Conservation (phyloP, 2,113 vertebrate genomes). For the Nothobranchius kuhntae region DNA sequence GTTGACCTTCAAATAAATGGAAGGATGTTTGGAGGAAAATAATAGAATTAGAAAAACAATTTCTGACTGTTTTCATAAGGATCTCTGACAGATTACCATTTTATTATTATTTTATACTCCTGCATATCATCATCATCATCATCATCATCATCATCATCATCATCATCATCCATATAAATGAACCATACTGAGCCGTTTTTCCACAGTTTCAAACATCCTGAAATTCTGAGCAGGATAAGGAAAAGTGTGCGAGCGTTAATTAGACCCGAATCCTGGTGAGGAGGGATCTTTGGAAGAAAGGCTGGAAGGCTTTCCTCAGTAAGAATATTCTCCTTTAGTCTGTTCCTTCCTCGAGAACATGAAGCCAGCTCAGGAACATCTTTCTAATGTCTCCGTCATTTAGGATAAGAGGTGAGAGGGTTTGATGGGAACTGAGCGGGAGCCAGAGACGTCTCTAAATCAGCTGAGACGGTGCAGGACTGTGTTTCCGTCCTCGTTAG, state of each 20-base stretch:
- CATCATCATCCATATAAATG: too few species aligned
- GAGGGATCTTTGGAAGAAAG: conserved; percentile 41
- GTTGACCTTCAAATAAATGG: too few species aligned
- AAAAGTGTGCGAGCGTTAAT: conserved; percentile 66
- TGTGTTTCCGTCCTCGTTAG: conserved; percentile 13
- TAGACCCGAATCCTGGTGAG: conserved; percentile 39
- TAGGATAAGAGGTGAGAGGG: conserved; percentile 40
- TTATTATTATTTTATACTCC: too few species aligned
- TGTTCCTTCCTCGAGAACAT: conserved; percentile 4
- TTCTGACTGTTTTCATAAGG: too few species aligned
- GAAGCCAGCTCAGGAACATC: too few species aligned
- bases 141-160: too few species aligned
- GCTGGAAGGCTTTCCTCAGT: conserved; percentile 66
- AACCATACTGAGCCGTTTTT: conserved; percentile 29
- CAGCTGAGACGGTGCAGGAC: neutral
- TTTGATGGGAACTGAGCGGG: conserved; percentile 33
- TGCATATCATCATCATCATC: too few species aligned
- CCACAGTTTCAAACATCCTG: conserved; percentile 40
- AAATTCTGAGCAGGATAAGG: conserved; percentile 58
- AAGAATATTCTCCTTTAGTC: conserved; percentile 56
- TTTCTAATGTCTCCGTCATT: conserved; percentile 37
- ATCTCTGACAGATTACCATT: too few species aligned
- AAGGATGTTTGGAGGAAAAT: too few species aligned
- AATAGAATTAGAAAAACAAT: too few species aligned
- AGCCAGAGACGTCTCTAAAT: conserved; percentile 11